phyloP scores from a whole-genome alignment of 2,888 invertebrate species.

The Dicranocentrus wangi region DNA sequence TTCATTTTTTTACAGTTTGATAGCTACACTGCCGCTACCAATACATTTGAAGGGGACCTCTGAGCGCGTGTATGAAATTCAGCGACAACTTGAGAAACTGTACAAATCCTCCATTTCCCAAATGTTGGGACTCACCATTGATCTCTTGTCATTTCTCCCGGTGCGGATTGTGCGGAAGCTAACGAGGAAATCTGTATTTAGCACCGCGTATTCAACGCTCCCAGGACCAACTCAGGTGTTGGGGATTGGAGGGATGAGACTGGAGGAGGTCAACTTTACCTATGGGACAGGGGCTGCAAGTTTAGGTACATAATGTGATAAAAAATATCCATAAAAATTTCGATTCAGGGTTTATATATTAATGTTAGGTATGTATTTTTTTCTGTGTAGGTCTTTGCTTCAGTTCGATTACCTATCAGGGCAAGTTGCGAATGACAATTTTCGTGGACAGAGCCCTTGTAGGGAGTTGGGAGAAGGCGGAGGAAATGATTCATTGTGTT shows the following conservation, averaged over 20 bases:
- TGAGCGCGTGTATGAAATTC: neutral
- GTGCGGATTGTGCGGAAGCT: neutral
- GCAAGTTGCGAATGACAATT: constrained; percentile 21
- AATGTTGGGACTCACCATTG: neutral
- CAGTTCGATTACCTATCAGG: constrained; percentile 32
- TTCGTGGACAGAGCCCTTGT: constrained; percentile 28
- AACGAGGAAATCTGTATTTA: constrained; percentile 27
- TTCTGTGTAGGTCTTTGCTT: constrained; percentile 17
- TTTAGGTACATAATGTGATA: neutral
- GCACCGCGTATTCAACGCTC: constrained; percentile 34
- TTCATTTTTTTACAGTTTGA: constrained; percentile 29
- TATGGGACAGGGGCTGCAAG: constrained; percentile 43
- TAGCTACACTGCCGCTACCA: constrained; percentile 15
- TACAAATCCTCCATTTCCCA: neutral
- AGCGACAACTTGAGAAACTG: constrained; percentile 3
- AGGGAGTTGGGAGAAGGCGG: constrained; percentile 14
- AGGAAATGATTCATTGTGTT: constrained; percentile 33
- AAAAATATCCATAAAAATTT: neutral
- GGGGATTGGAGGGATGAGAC: neutral
- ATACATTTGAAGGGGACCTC: neutral
- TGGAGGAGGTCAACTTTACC: constrained; percentile 30
- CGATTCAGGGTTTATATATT: neutral
- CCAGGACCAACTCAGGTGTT: constrained; percentile 24
- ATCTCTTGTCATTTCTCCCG: constrained; percentile 28
- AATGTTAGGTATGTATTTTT: neutral